A percentile compares a stretch with the other conserved stretches of the same genome.
phyloP scores from a whole-genome alignment of 2,888 invertebrate genomes.

The Macrophya annulata region DNA sequence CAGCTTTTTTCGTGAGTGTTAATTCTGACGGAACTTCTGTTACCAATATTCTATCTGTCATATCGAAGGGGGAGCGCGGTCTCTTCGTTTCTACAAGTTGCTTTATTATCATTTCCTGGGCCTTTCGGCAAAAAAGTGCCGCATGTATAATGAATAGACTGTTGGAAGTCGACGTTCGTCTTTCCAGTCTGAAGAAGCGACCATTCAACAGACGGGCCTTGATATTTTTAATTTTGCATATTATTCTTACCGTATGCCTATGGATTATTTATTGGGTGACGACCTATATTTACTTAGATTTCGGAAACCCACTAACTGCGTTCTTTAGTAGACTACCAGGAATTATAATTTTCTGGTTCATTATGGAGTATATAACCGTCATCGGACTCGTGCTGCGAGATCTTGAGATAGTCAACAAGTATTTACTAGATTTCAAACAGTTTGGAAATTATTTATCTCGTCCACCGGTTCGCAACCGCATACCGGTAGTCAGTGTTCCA shows the following conservation, averaged over 20 bases:
- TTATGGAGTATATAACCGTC: slow-evolving; percentile 21
- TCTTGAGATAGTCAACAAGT: not conserved
- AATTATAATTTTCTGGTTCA: slow-evolving; percentile 10
- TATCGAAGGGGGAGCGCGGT: too few relatives aligned
- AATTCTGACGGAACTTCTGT: too few relatives aligned
- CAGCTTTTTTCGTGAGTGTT: too few relatives aligned
- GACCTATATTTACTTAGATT: too few relatives aligned
- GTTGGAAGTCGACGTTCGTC: not conserved
- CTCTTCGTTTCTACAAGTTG: not conserved
- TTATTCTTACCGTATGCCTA: not conserved
- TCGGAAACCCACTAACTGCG: not conserved
- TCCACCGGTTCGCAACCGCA: not conserved
- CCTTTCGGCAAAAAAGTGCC: not conserved
- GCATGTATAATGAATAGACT: not conserved
- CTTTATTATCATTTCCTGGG: not conserved
- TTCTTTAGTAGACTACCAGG: not conserved
- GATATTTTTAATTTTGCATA: not conserved
- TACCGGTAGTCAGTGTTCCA: not conserved
- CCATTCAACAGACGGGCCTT: not conserved
- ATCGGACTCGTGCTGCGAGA: not conserved
- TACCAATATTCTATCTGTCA: too few relatives aligned
- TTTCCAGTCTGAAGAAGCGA: not conserved
- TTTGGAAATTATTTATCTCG: not conserved
- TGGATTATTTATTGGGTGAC: not conserved
- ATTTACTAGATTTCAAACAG: not conserved